Conservation (phyloP, 2,797 vertebrate species). For the Aldrovandia affinis region DNA sequence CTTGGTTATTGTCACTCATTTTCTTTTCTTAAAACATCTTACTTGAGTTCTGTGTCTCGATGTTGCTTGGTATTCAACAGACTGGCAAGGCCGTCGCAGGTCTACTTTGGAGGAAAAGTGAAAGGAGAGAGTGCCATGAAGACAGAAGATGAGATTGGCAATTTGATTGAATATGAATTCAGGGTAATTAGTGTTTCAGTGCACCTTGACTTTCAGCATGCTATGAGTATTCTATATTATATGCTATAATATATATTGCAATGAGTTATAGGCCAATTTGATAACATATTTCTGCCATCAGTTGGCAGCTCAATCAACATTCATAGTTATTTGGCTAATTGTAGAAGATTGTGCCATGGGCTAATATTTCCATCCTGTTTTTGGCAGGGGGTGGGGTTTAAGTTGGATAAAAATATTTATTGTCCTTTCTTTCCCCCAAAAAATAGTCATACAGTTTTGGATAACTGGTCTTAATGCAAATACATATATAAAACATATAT, state of each 20-base stretch:
- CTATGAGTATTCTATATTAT: no score
- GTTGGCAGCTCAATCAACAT: no score
- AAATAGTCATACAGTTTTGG: neutral
- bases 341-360: neutral
- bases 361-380: neutral
- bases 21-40: neutral
- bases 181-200: slow-evolving; percentile 71
- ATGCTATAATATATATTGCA: no score
- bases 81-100: slow-evolving; percentile 89
- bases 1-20: neutral
- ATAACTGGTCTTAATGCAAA: neutral
- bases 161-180: slow-evolving; percentile 86
- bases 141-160: slow-evolving; percentile 84
- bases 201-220: neutral
- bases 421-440: neutral
- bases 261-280: no score
- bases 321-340: no score
- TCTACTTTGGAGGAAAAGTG: slow-evolving; percentile 81
- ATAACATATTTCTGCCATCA: no score
- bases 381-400: neutral
- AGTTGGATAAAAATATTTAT: neutral
- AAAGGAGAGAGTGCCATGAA: slow-evolving; percentile 82
- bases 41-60: neutral
- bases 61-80: slow-evolving; percentile 65
- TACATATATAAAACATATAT: no score